Evolutionary conservation across 2,113 vertebrate genomes (phyloP), one percentile per base, ranked within the genome.

Genomic region (Neotoma lepida): DNA sequence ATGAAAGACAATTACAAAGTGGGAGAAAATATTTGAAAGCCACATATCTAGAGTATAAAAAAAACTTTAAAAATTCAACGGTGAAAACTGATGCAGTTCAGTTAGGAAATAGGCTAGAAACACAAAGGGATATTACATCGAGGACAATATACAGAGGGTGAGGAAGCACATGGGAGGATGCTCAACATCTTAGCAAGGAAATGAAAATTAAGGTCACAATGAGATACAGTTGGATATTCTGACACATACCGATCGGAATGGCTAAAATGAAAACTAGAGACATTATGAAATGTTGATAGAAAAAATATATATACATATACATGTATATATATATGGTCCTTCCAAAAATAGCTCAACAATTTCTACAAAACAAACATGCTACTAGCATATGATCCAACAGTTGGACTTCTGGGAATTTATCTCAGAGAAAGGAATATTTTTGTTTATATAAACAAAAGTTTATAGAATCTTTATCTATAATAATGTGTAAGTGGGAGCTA

Each of bases 1-100:
- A 46, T 73, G 35, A 90, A 91, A 80, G 89, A 73, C 2, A 89
- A 73, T 73, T 84, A 63, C 61, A 93, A 63, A 90, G 24, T 74
- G 18, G 30, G 58, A 93, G 44, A 88, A 90, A 88, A 71, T 93
- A 92, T 78, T 89, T 92, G 68, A 28, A 95, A 93, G 87, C 39
- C 44, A 76, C 5, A 24, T 93, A 66, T 85, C 26, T 95, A 24
- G 12, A 39, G 24, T 86, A 95, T 90, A 58, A 64, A 93, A 93
- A 73, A 28, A 85, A 64, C 68, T 89, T 66, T 56, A 28, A 88
- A 94, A 93, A 64, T 3, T 77, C 73, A 95, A 61, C 54, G 63
- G 28, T 94, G 13, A 68, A 73, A 87, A 39, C 0, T 0, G 44
- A 76, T 82, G 85, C 18, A 91, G 41, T 71, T 3, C 46, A 86